These are phyloP conservation scores for Drosophila neocordata DNA, from an alignment of 1,140 invertebrate genomes.

Conservation along the genomic window DNA sequence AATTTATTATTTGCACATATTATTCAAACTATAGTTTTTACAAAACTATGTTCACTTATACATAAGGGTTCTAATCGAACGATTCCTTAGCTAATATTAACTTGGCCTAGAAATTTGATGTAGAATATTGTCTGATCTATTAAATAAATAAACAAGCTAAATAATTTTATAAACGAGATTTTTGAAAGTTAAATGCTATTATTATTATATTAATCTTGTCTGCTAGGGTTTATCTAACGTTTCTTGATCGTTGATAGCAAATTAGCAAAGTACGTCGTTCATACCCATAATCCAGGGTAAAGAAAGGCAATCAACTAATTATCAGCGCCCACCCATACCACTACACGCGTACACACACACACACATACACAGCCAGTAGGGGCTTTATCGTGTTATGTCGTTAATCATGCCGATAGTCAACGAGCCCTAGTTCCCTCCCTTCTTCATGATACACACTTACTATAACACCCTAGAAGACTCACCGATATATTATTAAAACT, in stretches of 20 bases:
- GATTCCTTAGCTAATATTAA: no score
- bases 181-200: no score
- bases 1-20: not conserved
- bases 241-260: not conserved
- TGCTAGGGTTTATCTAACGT: not conserved
- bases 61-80: no score
- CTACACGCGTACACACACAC: conserved; percentile 7
- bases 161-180: no score
- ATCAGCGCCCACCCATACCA: conserved; percentile 21
- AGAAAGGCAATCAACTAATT: conserved; percentile 25
- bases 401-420: conserved; percentile 44
- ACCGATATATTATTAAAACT: conserved; percentile 98
- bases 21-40: no score
- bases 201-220: not conserved
- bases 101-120: no score
- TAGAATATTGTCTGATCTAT: no score
- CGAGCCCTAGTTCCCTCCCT: not conserved
- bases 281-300: conserved; percentile 28
- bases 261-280: conserved; percentile 19
- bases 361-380: conserved; percentile 3
- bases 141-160: no score
- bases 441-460: no score
- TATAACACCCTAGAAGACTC: conserved; percentile 37
- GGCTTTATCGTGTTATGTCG: conserved; percentile 49
- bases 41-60: no score